Evolutionary conservation across 1,140 invertebrate species (phyloP).

Genomic region (Meloidogyne exigua): DNA sequence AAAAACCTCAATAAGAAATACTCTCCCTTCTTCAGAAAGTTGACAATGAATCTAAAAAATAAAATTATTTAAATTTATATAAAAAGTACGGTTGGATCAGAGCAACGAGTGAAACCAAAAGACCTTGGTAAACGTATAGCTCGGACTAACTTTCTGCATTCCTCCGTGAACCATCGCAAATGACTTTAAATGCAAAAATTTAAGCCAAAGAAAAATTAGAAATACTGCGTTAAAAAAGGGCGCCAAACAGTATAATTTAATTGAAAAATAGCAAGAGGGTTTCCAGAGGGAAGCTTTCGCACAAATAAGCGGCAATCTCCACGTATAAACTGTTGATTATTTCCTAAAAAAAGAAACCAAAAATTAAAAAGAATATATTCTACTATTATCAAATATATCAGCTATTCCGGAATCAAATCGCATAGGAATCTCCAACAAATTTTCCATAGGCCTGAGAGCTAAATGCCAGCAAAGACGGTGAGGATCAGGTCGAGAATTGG

Average conservation of each 20-base stretch:
- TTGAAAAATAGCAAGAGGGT: constrained; percentile 39
- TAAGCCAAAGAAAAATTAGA: not conserved
- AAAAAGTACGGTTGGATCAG: constrained; percentile 45
- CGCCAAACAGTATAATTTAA: constrained; percentile 34
- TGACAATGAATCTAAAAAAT: constrained; percentile 31
- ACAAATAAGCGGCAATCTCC: constrained; percentile 13
- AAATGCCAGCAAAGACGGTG: not conserved
- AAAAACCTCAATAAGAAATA: constrained; percentile 35
- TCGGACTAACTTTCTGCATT: constrained; percentile 40
- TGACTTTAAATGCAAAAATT: not conserved
- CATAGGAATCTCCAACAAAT: not conserved
- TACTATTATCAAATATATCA: not conserved
- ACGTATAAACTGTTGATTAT: not conserved
- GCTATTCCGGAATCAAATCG: not conserved
- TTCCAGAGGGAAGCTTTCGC: constrained; percentile 23
- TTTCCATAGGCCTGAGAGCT: not conserved
- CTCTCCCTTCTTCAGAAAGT: constrained; percentile 30
- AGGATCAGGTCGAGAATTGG: not conserved
- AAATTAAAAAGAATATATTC: not conserved
- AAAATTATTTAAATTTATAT: not conserved
- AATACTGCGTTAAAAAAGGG: constrained; percentile 15
- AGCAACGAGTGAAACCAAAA: constrained; percentile 30
- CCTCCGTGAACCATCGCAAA: constrained; percentile 45
- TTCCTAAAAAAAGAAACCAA: not conserved
- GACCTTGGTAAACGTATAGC: constrained; percentile 28